Conservation (phyloP, 2,888 invertebrate genomes). For the Eretmocerus hayati region DNA sequence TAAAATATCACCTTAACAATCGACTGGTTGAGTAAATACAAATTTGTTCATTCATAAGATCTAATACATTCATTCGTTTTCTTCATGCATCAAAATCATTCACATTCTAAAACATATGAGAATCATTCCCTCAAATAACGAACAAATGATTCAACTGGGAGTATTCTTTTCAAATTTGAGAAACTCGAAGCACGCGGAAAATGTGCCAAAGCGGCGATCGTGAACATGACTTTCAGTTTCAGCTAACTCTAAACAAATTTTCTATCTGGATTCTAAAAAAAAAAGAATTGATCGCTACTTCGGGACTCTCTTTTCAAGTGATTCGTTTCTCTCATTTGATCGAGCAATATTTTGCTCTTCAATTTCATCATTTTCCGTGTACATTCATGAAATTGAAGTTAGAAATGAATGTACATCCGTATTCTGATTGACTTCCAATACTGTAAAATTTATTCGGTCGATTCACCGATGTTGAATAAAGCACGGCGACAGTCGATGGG, state of each 20-base stretch:
- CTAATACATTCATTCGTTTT: conserved; percentile 10
- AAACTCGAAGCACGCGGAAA: conserved; percentile 20
- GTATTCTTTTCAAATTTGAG: conserved; percentile 12
- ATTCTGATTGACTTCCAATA: no score
- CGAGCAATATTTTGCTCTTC: no score
- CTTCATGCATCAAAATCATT: conserved; percentile 15
- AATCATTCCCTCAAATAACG: conserved; percentile 2
- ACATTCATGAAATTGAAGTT: no score
- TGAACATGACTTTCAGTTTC: neutral
- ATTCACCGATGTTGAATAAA: conserved; percentile 14
- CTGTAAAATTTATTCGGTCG: no score
- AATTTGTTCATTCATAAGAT: conserved; percentile 8
- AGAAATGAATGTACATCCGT: no score
- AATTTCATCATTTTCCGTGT: no score
- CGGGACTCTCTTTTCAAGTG: conserved; percentile 29
- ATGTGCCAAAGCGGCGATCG: conserved; percentile 36
- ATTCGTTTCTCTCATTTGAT: conserved; percentile 13
- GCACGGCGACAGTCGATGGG: conserved; percentile 16
- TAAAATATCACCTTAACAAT: conserved; percentile 18
- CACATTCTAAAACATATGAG: conserved; percentile 18
- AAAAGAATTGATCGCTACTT: conserved; percentile 31
- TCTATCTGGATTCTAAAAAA: neutral
- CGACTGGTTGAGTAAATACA: conserved; percentile 18
- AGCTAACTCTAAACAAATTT: neutral
- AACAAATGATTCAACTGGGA: conserved; percentile 3